These are phyloP conservation scores for Callipepla californica DNA, from an alignment of 2,113 vertebrate species.

Conservation along the genomic window DNA sequence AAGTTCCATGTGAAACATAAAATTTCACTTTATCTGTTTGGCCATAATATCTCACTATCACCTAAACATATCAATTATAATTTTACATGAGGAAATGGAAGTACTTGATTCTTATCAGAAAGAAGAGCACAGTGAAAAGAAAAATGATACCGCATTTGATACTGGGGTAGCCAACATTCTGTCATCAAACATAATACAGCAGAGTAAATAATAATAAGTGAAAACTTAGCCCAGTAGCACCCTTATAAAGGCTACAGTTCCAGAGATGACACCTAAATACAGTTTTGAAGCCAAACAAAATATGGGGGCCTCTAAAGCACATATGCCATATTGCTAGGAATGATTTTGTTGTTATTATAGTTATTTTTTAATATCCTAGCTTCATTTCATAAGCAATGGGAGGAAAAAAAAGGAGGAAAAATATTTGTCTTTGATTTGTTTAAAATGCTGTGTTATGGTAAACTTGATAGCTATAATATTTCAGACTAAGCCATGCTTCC, in stretches of 20 bases:
- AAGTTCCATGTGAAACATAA: not conserved
- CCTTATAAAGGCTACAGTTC: not conserved
- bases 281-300: not conserved
- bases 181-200: conserved; percentile 1
- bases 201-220: not conserved
- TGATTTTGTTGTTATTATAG: not conserved
- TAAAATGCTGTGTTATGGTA: not conserved
- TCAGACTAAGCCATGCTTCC: not conserved
- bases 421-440: not conserved
- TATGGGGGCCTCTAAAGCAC: not conserved
- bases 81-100: conserved; percentile 61
- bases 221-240: not conserved
- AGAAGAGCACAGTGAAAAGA: conserved; percentile 42
- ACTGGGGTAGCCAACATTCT: not conserved
- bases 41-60: not conserved
- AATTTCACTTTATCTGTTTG: not conserved
- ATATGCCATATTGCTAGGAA: not conserved
- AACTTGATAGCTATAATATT: not conserved
- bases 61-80: conserved; percentile 5
- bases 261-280: not conserved
- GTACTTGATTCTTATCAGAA: conserved; percentile 62
- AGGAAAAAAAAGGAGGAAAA: not conserved
- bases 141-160: not conserved
- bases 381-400: not conserved
- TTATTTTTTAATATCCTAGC: not conserved